These are phyloP conservation scores for Pavo muticus DNA, from an alignment of 2,113 vertebrate genomes.

Conservation along the genomic window DNA sequence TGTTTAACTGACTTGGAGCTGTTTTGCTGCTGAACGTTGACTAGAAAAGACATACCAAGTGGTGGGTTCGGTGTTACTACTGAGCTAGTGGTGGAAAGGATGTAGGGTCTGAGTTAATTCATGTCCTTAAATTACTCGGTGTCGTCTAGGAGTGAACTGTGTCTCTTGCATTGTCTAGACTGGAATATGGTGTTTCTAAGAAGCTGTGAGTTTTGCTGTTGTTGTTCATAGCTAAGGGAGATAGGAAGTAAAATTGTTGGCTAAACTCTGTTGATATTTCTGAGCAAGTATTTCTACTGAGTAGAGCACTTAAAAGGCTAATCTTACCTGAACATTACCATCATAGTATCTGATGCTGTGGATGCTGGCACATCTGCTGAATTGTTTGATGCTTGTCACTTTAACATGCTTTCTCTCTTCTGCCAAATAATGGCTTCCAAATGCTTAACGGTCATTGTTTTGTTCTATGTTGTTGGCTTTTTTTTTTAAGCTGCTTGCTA, in stretches of 20 bases:
- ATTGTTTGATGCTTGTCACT: background rate
- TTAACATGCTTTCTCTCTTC: background rate
- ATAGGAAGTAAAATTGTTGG: background rate
- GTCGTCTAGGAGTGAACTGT: background rate
- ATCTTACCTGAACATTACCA: background rate
- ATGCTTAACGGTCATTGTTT: background rate
- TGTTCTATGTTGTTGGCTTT: background rate
- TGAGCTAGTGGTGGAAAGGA: background rate
- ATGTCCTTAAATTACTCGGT: background rate
- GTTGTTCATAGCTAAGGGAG: background rate
- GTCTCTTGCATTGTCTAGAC: background rate
- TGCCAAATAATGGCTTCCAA: slow-evolving; percentile 29
- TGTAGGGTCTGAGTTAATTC: background rate
- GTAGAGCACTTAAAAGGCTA: background rate
- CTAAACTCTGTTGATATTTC: background rate
- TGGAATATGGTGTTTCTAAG: background rate
- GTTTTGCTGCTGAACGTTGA: background rate
- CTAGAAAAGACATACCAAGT: background rate
- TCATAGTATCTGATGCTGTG: background rate
- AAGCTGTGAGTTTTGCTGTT: background rate
- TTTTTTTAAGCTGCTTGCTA: background rate
- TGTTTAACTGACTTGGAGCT: background rate
- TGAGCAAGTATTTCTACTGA: background rate
- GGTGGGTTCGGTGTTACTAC: background rate
- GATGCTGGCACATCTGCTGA: background rate